Evolutionary conservation across 2,888 invertebrate genomes (phyloP).

Genomic region (Iselma pallidipennis): DNA sequence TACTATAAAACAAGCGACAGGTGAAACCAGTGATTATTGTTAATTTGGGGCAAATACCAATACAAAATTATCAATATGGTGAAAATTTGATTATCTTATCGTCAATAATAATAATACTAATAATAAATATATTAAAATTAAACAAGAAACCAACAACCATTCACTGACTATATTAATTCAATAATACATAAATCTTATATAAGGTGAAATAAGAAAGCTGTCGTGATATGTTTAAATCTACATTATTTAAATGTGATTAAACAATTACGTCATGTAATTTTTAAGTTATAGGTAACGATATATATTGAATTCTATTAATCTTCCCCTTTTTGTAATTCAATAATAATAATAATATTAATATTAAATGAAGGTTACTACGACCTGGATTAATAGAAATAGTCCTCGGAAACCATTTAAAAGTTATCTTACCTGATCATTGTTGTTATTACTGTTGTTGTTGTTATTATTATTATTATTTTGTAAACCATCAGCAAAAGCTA

Average conservation of each 20-base stretch:
- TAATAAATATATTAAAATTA: neutral
- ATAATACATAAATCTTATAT: conserved; percentile 18
- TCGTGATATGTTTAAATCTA: conserved; percentile 20
- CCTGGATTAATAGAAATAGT: neutral
- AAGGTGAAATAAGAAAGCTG: conserved; percentile 24
- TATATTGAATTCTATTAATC: conserved; percentile 23
- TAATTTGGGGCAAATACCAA: conserved; percentile 36
- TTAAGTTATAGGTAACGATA: conserved; percentile 8
- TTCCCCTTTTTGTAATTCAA: neutral
- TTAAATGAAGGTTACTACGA: neutral
- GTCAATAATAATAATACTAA: neutral
- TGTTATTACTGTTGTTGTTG: neutral
- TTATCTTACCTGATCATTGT: conserved; percentile 47
- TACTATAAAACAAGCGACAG: conserved; percentile 28
- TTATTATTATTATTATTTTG: conserved; percentile 37
- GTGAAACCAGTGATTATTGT: conserved; percentile 34
- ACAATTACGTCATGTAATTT: conserved; percentile 22
- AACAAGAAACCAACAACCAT: neutral
- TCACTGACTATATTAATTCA: conserved; percentile 9
- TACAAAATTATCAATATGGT: conserved; percentile 28
- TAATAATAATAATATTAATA: neutral
- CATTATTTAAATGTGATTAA: conserved; percentile 25
- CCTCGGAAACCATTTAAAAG: neutral
- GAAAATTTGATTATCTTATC: neutral
- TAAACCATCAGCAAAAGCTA: conserved; percentile 60